Evolutionary conservation across 2,888 invertebrate genomes (phyloP), one percentile per base, ranked within the genome.

Genomic region (Pollenia angustigena): DNA sequence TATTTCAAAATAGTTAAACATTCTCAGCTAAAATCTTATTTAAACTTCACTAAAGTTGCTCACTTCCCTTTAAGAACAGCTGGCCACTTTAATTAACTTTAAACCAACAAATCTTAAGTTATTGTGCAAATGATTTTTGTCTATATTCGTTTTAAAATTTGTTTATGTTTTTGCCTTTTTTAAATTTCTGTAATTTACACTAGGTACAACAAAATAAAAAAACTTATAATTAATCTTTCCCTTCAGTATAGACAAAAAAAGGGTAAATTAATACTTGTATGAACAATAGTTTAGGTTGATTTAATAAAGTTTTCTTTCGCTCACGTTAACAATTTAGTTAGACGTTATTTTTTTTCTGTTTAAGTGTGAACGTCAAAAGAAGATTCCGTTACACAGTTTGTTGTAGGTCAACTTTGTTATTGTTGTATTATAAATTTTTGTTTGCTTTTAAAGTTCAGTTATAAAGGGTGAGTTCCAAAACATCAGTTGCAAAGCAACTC

Each of bases 361-460:
- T 48, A 60, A 58, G 44, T n/a, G 14, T 14, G 46, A 58, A 58
- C 32, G 8, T 10, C 12, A 56, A 12, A 69, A 60, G 32, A 32
- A 40, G 69, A 52, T 80, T 71, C 62, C 76, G 82, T 71, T 64
- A 71, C 44, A 76, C 79, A 18, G 4, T 68, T 46, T 69, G 60
- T 78, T 83, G 72, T 84, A 76, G 81, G 76, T 81, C 76, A 72
- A 71, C 18, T 46, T 16, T 60, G 54, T 80, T 75, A 52, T 68
- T 50, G 4, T 16, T 54, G 44, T 68, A 11, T 10, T 32, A 4
- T 32, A 23, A 0, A 2, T 66, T 54, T 54, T 23, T 12, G 2
- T 71, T 44, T 50, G 40, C 1, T 7, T 69, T 46, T 54, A 2
- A 7, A 14, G 58, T 56, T 72, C 23, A 48, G 23, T 23, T 62